Percentiles rank a stretch among this genome's conserved stretches.
Conservation (phyloP, 1,140 invertebrate species). For the Lasaia peninsularis region DNA sequence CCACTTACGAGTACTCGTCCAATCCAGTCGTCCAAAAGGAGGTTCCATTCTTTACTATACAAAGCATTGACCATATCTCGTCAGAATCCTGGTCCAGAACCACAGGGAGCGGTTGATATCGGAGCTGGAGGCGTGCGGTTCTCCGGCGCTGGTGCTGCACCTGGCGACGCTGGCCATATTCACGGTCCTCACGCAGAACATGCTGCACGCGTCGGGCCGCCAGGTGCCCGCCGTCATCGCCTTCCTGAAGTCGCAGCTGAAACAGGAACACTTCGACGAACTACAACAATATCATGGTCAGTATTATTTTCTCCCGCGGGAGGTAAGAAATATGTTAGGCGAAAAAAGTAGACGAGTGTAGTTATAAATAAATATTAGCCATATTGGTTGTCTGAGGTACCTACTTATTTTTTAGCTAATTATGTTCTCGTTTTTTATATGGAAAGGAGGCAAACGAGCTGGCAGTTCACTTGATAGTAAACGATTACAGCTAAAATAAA, state of each 20-base stretch:
- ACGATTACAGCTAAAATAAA: no score
- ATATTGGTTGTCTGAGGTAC: no score
- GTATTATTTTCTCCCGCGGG: no score
- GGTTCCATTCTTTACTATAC: neutral
- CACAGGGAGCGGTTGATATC: slow-evolving; percentile 90
- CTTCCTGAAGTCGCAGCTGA: slow-evolving; percentile 84
- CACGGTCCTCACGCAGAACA: slow-evolving; percentile 86
- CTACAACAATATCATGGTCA: slow-evolving; percentile 88
- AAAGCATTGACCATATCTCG: slow-evolving; percentile 23
- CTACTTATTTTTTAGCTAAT: no score
- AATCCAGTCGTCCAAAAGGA: neutral
- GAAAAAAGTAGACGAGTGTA: no score
- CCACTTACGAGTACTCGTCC: no score
- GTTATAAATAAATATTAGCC: no score
- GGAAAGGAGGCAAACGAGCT: no score
- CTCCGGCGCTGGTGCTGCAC: slow-evolving; percentile 91
- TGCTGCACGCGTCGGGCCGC: slow-evolving; percentile 93
- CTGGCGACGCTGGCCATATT: slow-evolving; percentile 89
- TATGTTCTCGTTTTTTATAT: no score
- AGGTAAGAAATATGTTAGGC: no score
- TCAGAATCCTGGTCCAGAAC: slow-evolving; percentile 80
- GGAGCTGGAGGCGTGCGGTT: slow-evolving; percentile 84
- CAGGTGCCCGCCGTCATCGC: slow-evolving; percentile 90
- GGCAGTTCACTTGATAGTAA: no score
- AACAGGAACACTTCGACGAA: slow-evolving; percentile 79